Conservation (phyloP, 2,113 vertebrate genomes). For the Vidua macroura region DNA sequence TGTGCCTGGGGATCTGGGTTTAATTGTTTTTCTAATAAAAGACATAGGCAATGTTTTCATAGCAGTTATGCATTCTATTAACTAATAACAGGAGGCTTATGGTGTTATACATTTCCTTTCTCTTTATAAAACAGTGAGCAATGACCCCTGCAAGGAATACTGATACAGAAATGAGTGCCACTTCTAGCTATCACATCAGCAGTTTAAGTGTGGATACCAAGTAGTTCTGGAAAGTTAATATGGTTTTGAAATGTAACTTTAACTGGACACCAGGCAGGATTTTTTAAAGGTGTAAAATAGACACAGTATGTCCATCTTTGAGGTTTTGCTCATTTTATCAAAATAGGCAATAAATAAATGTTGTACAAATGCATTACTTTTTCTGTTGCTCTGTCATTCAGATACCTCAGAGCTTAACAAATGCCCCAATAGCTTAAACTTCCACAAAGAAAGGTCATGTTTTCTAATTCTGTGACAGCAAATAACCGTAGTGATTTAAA, state of each 20-base stretch:
- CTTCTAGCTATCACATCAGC: not conserved
- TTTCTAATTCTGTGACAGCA: not conserved
- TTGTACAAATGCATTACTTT: not conserved
- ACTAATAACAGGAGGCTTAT: not conserved
- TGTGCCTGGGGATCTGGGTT: not conserved
- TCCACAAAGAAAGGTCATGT: not conserved
- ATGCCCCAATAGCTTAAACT: not conserved
- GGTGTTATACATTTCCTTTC: not conserved
- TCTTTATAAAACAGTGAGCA: not conserved
- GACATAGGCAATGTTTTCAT: not conserved
- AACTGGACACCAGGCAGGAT: not conserved
- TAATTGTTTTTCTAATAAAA: conserved; percentile 1
- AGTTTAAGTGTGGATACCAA: not conserved
- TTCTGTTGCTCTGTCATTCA: not conserved
- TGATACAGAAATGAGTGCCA: not conserved
- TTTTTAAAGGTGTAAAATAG: not conserved
- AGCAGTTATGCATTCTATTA: not conserved
- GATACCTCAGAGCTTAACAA: not conserved
- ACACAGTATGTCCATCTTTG: not conserved
- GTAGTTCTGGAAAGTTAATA: not conserved
- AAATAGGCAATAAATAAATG: not conserved
- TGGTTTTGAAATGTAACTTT: not conserved
- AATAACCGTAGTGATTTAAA: not conserved
- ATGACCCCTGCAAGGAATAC: not conserved
- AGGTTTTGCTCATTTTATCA: not conserved